phyloP scores from a whole-genome alignment of 2,113 vertebrate genomes.

The Nibea albiflora region DNA sequence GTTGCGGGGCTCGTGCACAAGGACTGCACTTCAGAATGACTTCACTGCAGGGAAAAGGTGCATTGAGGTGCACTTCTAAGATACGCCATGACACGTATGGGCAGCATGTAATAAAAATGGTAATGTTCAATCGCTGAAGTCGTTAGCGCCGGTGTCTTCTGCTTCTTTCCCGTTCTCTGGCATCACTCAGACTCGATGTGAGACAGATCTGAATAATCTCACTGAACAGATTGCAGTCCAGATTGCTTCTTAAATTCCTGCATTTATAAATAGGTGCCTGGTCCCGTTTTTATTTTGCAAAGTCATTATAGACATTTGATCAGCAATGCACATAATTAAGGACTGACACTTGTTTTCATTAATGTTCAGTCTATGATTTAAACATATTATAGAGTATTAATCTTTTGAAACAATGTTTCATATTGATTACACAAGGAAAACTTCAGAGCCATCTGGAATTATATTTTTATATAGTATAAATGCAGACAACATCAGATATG shows the following conservation, averaged over 20 bases:
- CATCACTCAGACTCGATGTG: constrained; percentile 47
- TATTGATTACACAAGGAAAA: not conserved
- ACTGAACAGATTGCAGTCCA: constrained; percentile 79
- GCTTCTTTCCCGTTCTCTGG: constrained; percentile 18
- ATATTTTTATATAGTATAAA: constrained; percentile 2
- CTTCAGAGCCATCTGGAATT: not conserved
- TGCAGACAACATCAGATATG: constrained; percentile 5
- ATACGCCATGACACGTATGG: not conserved
- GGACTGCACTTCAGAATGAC: not conserved
- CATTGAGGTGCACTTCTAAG: not conserved
- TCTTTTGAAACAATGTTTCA: not conserved
- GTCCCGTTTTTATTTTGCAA: constrained; percentile 64
- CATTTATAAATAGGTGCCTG: constrained; percentile 75
- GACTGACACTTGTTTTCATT: constrained; percentile 14
- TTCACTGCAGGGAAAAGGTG: not conserved
- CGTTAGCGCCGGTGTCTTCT: constrained; percentile 32
- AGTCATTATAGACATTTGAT: constrained; percentile 56
- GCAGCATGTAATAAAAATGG: constrained; percentile 1
- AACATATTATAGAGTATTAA: not conserved
- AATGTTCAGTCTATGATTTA: not conserved
- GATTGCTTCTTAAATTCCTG: constrained; percentile 76
- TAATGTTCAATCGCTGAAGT: constrained; percentile 30
- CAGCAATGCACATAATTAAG: constrained; percentile 22
- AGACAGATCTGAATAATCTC: constrained; percentile 73
- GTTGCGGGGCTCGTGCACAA: constrained; percentile 6